Evolutionary conservation across 2,797 vertebrate genomes (phyloP).

Genomic region (Muscicapa comitata): DNA sequence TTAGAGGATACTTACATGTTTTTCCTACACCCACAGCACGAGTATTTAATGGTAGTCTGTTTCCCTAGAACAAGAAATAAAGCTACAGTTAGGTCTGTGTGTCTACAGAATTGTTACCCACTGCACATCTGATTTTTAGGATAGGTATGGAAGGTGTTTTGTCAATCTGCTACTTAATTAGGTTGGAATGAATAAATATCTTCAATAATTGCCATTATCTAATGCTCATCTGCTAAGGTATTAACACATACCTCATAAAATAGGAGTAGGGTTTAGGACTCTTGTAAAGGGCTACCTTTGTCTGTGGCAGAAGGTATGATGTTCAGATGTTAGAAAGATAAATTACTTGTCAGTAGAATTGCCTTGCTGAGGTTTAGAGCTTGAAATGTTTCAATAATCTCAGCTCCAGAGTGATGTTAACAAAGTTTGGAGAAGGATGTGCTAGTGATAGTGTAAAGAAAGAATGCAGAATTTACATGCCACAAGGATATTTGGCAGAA

Average conservation of each 20-base stretch:
- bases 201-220: background rate
- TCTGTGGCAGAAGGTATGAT: background rate
- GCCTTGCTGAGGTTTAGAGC: background rate
- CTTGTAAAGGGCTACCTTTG: background rate
- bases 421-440: background rate
- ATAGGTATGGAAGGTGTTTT: background rate
- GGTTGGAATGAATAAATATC: background rate
- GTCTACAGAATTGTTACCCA: background rate
- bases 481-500: background rate
- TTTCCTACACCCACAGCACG: background rate
- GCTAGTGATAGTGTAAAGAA: background rate
- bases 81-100: background rate
- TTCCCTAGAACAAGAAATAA: background rate
- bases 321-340: background rate
- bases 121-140: background rate
- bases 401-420: background rate
- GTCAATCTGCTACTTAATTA: background rate
- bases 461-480: background rate
- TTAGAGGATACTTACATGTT: background rate
- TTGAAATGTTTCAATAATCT: background rate
- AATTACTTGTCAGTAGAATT: background rate
- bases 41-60: background rate
- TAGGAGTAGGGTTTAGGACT: background rate
- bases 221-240: background rate
- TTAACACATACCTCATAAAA: background rate